Percentiles rank a stretch among this genome's conserved stretches.
Evolutionary conservation across 2,888 invertebrate species (phyloP).

Genomic region (Lypha dubia): DNA sequence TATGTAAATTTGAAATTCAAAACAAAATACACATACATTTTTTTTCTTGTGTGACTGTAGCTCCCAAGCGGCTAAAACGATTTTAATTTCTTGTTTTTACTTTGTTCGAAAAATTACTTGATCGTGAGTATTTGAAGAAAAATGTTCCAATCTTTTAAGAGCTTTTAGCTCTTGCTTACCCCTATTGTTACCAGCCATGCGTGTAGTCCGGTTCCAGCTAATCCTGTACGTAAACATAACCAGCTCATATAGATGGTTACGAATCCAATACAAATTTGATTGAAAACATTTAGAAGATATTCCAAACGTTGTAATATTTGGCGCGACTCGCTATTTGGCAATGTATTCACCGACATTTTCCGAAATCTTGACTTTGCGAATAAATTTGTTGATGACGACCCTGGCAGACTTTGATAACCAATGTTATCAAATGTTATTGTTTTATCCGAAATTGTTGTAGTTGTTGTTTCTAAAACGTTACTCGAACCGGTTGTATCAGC

Average conservation of each 20-base stretch:
- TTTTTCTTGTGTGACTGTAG: too few relatives aligned
- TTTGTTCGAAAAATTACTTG: too few relatives aligned
- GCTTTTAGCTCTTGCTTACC: slow-evolving; percentile 77
- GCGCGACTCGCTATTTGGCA: slow-evolving; percentile 73
- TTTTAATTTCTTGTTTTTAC: too few relatives aligned
- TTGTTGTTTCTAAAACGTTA: not conserved
- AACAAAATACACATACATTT: too few relatives aligned
- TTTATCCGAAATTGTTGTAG: slow-evolving; percentile 2
- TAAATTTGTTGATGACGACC: slow-evolving; percentile 64
- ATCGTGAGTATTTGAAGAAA: too few relatives aligned
- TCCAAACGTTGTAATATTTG: slow-evolving; percentile 75
- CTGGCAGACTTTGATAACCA: slow-evolving; percentile 67
- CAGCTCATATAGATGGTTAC: slow-evolving; percentile 81
- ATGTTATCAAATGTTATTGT: slow-evolving; percentile 29
- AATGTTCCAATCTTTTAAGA: too few relatives aligned
- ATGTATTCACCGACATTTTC: slow-evolving; percentile 75
- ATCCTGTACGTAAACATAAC: slow-evolving; percentile 76
- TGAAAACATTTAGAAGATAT: slow-evolving; percentile 77
- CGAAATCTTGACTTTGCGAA: slow-evolving; percentile 54
- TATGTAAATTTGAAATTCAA: too few relatives aligned
- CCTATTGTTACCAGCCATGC: slow-evolving; percentile 81
- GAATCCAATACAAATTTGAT: slow-evolving; percentile 81
- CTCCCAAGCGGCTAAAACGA: too few relatives aligned
- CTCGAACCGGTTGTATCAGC: slow-evolving; percentile 30
- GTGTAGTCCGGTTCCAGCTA: slow-evolving; percentile 77